Evolutionary conservation across 2,797 vertebrate species (phyloP).

Genomic region (Cichlasoma orientale): DNA sequence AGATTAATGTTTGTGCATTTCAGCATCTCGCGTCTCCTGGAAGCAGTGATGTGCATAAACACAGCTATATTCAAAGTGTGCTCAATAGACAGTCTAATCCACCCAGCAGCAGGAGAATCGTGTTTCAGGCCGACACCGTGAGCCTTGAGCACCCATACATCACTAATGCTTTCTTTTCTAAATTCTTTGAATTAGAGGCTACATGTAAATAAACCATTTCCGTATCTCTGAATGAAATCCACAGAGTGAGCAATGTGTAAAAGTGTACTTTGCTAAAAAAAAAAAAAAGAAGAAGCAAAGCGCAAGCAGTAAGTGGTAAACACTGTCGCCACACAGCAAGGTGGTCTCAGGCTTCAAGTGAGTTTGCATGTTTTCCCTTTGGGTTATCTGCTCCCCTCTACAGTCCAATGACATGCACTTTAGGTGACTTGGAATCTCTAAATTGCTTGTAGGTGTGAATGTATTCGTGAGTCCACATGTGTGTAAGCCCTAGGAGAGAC

Average conservation of each 20-base stretch:
- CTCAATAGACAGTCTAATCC: conserved; percentile 49
- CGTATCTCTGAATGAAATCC: conserved; percentile 10
- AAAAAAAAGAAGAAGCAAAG: neutral
- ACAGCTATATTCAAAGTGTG: conserved; percentile 55
- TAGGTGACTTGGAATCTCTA: conserved; percentile 26
- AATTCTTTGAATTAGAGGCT: conserved; percentile 8
- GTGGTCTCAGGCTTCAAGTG: conserved; percentile 16
- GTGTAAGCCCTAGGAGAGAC: conserved; percentile 8
- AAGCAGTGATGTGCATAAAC: conserved; percentile 48
- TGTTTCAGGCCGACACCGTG: conserved; percentile 29
- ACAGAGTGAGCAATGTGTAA: neutral
- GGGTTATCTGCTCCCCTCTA: conserved; percentile 4
- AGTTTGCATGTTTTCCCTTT: conserved; percentile 41
- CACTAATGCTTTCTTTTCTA: neutral
- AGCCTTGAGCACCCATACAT: conserved; percentile 8
- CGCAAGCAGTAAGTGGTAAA: conserved; percentile 25
- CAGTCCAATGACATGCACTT: conserved; percentile 20
- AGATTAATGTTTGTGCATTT: conserved; percentile 32
- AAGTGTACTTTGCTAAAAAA: neutral
- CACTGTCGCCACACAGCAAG: conserved; percentile 21
- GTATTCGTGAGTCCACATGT: conserved; percentile 30
- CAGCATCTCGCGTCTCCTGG: conserved; percentile 16
- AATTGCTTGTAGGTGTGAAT: conserved; percentile 45
- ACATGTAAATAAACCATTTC: conserved; percentile 2
- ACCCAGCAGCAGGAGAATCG: conserved; percentile 46